phyloP scores from a whole-genome alignment of 2,888 invertebrate species.

The Nomada fabriciana region DNA sequence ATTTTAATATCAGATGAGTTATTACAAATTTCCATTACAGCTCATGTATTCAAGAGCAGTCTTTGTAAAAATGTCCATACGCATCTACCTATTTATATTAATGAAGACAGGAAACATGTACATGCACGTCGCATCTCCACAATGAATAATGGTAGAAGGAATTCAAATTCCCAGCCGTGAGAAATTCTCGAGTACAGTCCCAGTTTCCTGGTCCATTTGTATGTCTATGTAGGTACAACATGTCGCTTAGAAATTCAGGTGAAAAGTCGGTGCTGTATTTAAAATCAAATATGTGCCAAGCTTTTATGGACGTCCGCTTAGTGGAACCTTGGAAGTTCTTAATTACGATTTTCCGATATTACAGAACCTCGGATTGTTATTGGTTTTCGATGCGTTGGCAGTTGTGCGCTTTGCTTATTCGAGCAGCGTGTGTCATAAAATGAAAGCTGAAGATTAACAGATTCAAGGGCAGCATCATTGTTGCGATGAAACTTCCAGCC shows the following conservation, averaged over 20 bases:
- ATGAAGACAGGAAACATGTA: not conserved
- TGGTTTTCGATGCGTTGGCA: slow-evolving; percentile 57
- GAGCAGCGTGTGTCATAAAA: slow-evolving; percentile 25
- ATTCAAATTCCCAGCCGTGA: not conserved
- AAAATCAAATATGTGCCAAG: not conserved
- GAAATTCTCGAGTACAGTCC: not conserved
- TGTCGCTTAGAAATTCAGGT: not conserved
- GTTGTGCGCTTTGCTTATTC: slow-evolving; percentile 7
- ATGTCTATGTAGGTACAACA: not conserved
- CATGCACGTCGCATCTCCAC: not conserved
- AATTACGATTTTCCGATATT: slow-evolving; percentile 22
- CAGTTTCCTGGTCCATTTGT: too few relatives aligned
- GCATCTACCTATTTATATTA: too few relatives aligned
- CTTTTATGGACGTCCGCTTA: not conserved
- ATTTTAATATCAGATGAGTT: too few relatives aligned
- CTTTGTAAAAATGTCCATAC: too few relatives aligned
- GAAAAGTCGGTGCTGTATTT: not conserved
- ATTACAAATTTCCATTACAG: too few relatives aligned
- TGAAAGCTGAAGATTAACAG: slow-evolving; percentile 13
- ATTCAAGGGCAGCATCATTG: not conserved
- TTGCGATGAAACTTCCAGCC: not conserved
- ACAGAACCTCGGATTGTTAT: slow-evolving; percentile 29
- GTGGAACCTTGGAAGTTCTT: not conserved
- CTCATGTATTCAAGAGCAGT: too few relatives aligned
- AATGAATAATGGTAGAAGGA: not conserved